phyloP scores from a whole-genome alignment of 2,797 vertebrate genomes.

The Squalus acanthias region DNA sequence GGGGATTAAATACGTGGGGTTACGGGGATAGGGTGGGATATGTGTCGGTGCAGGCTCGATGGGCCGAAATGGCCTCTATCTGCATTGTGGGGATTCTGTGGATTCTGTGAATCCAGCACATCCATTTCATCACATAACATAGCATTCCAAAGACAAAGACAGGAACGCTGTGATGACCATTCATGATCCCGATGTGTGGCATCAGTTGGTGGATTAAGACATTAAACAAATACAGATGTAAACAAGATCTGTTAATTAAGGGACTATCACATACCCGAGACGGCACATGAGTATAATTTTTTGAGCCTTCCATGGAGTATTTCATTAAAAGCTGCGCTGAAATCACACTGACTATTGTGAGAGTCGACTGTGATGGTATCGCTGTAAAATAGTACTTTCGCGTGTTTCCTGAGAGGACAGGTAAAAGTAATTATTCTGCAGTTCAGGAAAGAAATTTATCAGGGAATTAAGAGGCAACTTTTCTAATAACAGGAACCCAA shows the following conservation, averaged over 20 bases:
- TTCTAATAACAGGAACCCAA: neutral
- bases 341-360: neutral
- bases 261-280: neutral
- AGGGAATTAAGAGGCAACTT: neutral
- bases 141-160: neutral
- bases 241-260: neutral
- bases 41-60: too few relatives aligned
- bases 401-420: neutral
- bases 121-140: neutral
- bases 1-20: too few relatives aligned
- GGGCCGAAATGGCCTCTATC: too few relatives aligned
- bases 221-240: neutral
- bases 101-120: neutral
- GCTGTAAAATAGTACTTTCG: neutral
- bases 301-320: neutral
- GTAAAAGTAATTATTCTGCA: neutral
- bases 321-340: neutral
- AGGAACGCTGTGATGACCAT: too few relatives aligned
- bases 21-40: too few relatives aligned
- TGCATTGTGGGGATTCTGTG: too few relatives aligned
- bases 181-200: neutral
- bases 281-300: neutral
- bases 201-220: neutral
- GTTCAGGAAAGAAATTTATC: neutral
- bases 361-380: neutral